A percentile compares a stretch with the other conserved stretches of the same genome.
phyloP scores from a whole-genome alignment of 2,797 vertebrate genomes.

The Gadopsis marmoratus region DNA sequence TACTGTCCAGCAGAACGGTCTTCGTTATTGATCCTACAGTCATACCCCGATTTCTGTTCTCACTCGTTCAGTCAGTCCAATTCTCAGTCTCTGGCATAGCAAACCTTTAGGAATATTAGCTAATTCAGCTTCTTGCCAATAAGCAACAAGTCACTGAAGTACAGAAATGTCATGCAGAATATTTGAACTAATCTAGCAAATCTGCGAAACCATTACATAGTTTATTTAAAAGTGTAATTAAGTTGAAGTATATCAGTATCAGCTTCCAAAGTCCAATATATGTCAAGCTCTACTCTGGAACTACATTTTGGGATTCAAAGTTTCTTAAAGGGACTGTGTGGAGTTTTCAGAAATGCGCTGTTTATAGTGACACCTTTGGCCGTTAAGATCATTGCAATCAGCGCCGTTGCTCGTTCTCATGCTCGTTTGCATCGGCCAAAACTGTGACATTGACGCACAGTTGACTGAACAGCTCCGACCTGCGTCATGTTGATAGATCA shows the following conservation, averaged over 20 bases:
- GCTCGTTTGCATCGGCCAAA: no score
- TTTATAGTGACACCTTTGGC: no score
- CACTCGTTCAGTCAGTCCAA: background rate
- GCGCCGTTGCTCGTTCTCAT: no score
- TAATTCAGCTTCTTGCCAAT: background rate
- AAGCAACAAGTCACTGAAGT: background rate
- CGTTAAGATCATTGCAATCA: no score
- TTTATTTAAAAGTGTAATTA: background rate
- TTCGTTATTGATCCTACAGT: conserved; percentile 56
- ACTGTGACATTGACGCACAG: no score
- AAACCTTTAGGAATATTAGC: conserved; percentile 7
- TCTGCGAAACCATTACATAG: background rate
- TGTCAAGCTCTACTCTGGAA: background rate
- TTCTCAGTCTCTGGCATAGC: background rate
- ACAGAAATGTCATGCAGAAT: background rate
- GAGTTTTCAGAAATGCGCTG: no score
- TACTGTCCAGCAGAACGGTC: conserved; percentile 41
- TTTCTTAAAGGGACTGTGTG: background rate
- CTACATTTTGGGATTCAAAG: background rate
- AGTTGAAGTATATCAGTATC: background rate
- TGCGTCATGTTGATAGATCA: no score
- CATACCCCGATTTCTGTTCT: conserved; percentile 25
- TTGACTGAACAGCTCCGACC: no score
- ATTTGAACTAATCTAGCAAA: background rate
- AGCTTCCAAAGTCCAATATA: background rate